Percentiles rank a stretch among this genome's conserved stretches.
Conservation (phyloP, 2,888 invertebrate species). For the Dione juno region DNA sequence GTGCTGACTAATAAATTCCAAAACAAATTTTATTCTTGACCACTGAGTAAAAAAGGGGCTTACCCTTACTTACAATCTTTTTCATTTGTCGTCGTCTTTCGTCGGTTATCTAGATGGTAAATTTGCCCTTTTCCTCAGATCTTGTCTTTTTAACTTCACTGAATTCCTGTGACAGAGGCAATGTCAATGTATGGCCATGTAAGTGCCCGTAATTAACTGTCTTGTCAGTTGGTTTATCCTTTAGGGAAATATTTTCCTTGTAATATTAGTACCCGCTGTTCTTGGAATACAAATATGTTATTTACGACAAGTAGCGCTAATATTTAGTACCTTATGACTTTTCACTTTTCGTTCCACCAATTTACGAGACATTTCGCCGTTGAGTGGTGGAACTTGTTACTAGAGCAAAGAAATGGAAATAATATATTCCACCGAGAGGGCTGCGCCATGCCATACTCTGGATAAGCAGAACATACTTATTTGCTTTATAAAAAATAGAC, state of each 20-base stretch:
- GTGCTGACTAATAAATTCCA: not conserved
- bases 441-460: too few relatives aligned
- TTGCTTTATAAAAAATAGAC: too few relatives aligned
- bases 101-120: constrained; percentile 7
- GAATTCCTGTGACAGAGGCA: constrained; percentile 2
- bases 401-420: too few relatives aligned
- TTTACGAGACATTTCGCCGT: too few relatives aligned
- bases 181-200: constrained; percentile 3
- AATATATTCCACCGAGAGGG: too few relatives aligned
- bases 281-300: constrained; percentile 6
- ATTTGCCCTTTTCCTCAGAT: not conserved
- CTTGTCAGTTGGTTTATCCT: constrained; percentile 14
- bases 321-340: not conserved
- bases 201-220: not conserved
- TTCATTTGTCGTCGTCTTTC: not conserved
- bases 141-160: constrained; percentile 3
- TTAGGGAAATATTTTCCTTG: not conserved
- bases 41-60: not conserved
- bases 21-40: not conserved
- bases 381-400: too few relatives aligned
- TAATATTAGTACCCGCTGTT: not conserved
- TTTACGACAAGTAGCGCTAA: not conserved
- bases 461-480: too few relatives aligned
- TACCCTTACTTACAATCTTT: not conserved
- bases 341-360: too few relatives aligned